These are phyloP conservation scores for Uloborus diversus DNA, from an alignment of 1,140 invertebrate genomes.

Conservation along the genomic window DNA sequence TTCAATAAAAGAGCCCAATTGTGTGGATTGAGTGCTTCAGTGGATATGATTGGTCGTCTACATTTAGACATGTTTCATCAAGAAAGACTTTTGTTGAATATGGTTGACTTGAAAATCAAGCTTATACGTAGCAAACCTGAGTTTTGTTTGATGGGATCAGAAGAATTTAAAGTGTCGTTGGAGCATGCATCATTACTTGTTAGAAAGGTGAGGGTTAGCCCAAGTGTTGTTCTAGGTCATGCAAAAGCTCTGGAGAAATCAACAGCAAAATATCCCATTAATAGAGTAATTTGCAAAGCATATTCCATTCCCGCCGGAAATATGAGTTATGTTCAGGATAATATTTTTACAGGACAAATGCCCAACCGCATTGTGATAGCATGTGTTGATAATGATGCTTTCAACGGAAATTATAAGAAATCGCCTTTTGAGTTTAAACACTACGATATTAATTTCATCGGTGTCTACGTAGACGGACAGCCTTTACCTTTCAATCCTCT, in stretches of 20 bases:
- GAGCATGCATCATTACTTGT: background rate
- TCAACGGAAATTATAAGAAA: constrained; percentile 4
- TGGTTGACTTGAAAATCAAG: background rate
- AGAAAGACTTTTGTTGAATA: background rate
- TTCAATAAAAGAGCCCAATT: too few relatives aligned
- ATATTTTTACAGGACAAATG: constrained; percentile 17
- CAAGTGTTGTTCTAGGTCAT: background rate
- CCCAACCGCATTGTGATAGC: background rate
- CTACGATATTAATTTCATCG: background rate
- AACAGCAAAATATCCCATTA: constrained; percentile 3
- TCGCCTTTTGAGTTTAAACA: constrained; percentile 16
- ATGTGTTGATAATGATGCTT: background rate
- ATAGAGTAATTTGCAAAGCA: background rate
- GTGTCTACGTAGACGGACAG: background rate
- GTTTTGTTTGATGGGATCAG: constrained; percentile 1
- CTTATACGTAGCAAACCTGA: background rate
- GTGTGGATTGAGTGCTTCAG: background rate
- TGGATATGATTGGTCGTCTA: background rate
- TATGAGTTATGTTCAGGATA: constrained; percentile 11
- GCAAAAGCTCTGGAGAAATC: background rate
- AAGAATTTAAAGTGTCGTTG: background rate
- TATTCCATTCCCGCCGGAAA: constrained; percentile 6
- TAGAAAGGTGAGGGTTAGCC: background rate
- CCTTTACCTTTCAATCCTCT: background rate
- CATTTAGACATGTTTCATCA: background rate